Conservation (phyloP, 1,140 invertebrate genomes). For the Aphelenchoides fujianensis region DNA sequence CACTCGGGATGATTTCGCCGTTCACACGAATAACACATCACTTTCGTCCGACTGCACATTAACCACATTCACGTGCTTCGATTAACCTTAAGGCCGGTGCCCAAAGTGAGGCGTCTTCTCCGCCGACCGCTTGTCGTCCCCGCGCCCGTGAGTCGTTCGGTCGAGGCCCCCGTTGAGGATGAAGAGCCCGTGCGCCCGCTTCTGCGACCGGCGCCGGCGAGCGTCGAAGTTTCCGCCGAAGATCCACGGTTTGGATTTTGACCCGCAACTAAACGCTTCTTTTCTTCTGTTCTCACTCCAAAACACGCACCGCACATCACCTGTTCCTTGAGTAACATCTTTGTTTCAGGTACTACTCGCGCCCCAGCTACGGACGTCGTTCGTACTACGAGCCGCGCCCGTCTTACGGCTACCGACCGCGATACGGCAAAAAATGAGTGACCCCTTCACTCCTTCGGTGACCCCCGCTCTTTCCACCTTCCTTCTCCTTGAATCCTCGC, state of each 20-base stretch:
- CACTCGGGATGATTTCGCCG: too few species aligned
- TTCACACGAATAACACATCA: too few species aligned
- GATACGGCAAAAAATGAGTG: slow-evolving; percentile 7
- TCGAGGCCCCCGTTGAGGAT: neutral
- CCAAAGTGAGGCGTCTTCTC: neutral
- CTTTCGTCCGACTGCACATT: neutral
- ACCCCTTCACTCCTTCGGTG: neutral
- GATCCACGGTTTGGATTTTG: neutral
- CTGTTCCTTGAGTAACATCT: neutral
- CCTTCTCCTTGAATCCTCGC: neutral
- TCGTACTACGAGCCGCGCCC: slow-evolving; percentile 5
- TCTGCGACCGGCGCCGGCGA: neutral
- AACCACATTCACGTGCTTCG: neutral
- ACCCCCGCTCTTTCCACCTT: neutral
- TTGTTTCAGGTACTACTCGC: slow-evolving; percentile 18
- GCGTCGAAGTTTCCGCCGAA: neutral
- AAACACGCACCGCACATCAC: neutral
- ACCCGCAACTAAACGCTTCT: neutral
- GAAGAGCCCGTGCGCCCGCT: neutral
- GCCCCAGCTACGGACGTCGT: neutral
- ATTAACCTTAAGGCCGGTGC: neutral
- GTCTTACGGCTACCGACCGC: slow-evolving; percentile 1
- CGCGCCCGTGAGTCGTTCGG: neutral
- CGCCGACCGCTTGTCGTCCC: neutral
- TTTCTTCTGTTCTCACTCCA: too few species aligned